Evolutionary conservation across 2,888 invertebrate species (phyloP).

Genomic region (Notodonta ziczac): DNA sequence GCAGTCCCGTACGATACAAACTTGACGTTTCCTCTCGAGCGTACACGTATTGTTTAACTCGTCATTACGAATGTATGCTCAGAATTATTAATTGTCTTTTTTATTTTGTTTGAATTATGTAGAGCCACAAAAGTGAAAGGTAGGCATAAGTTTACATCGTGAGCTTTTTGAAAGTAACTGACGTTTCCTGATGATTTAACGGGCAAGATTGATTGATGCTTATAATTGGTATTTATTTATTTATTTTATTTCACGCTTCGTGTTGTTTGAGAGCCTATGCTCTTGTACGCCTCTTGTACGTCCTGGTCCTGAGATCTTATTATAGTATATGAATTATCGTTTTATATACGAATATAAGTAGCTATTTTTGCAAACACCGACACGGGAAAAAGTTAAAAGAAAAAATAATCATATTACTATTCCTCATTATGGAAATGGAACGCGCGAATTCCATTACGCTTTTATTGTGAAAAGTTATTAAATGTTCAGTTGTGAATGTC

Average conservation of each 20-base stretch:
- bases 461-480: conserved; percentile 23
- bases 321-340: too few species aligned
- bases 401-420: neutral
- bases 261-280: too few species aligned
- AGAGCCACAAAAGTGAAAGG: conserved; percentile 21
- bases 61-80: neutral
- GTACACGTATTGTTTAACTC: conserved; percentile 11
- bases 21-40: conserved; percentile 45
- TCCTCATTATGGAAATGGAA: conserved; percentile 6
- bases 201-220: conserved; percentile 8
- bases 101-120: conserved; percentile 20
- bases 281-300: too few species aligned
- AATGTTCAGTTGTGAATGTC: conserved; percentile 28
- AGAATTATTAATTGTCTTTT: neutral
- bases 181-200: conserved; percentile 13
- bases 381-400: neutral
- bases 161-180: conserved; percentile 21
- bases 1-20: conserved; percentile 19
- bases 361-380: neutral
- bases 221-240: too few species aligned
- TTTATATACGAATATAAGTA: too few species aligned
- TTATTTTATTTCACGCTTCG: neutral
- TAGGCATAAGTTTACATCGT: conserved; percentile 22
- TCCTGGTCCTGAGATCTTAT: too few species aligned
- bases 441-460: conserved; percentile 16